Evolutionary conservation across 1,140 invertebrate species (phyloP).

Genomic region (Phocides pigmalion): DNA sequence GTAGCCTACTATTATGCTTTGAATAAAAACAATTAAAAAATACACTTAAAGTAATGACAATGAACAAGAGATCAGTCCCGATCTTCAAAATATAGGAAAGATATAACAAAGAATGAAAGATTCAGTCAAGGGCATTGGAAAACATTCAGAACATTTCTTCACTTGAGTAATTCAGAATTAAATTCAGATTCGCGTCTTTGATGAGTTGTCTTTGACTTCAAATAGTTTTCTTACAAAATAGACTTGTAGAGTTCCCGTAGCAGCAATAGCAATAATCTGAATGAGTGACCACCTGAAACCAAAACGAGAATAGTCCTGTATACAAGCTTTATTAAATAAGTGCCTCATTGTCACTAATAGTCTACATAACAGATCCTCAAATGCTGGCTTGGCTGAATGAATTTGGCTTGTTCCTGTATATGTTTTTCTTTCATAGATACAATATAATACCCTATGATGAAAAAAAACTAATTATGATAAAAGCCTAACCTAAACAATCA

Average conservation of each 20-base stretch:
- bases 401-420: too few species aligned
- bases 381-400: too few species aligned
- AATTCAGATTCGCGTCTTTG: constrained; percentile 85
- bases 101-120: constrained; percentile 30
- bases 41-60: constrained; percentile 24
- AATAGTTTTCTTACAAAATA: constrained; percentile 96
- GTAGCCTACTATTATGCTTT: not conserved
- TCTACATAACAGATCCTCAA: too few species aligned
- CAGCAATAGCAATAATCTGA: constrained; percentile 92
- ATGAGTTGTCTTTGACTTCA: constrained; percentile 88
- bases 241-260: constrained; percentile 91
- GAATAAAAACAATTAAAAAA: constrained; percentile 21
- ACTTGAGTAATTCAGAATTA: not conserved
- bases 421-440: too few species aligned
- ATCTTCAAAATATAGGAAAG: constrained; percentile 5
- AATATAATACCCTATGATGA: too few species aligned
- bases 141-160: constrained; percentile 30
- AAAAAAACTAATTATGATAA: too few species aligned
- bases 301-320: not conserved
- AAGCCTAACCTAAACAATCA: too few species aligned
- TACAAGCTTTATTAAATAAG: too few species aligned
- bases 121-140: constrained; percentile 40
- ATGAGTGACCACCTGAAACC: constrained; percentile 90
- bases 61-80: constrained; percentile 23
- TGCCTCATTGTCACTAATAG: too few species aligned